These are phyloP conservation scores for Anabacerthia variegaticeps DNA, from an alignment of 2,797 vertebrate genomes.

Conservation along the genomic window DNA sequence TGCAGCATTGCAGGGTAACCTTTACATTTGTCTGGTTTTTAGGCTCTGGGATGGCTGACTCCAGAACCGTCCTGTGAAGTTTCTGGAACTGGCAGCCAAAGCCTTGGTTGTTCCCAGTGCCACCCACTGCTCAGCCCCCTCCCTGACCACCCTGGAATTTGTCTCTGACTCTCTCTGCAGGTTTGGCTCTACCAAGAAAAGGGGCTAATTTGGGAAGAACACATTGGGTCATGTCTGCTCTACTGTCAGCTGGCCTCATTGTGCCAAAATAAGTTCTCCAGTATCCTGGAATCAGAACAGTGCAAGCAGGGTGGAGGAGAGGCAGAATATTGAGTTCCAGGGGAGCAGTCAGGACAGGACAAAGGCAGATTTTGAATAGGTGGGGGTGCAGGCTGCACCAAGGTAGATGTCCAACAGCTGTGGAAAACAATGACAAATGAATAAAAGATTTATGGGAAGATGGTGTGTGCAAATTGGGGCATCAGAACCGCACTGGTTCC, in stretches of 20 bases:
- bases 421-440: slow-evolving; percentile 18
- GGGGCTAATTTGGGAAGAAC: neutral
- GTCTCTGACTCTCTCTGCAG: neutral
- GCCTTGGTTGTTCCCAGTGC: neutral
- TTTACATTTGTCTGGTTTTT: neutral
- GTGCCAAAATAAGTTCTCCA: neutral
- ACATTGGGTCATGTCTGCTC: neutral
- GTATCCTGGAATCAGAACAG: neutral
- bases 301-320: neutral
- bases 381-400: neutral
- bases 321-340: neutral
- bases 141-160: neutral
- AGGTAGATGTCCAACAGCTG: neutral
- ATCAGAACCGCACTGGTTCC: slow-evolving; percentile 6
- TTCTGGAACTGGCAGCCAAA: neutral
- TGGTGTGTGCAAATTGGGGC: neutral
- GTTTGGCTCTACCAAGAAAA: neutral
- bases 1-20: neutral
- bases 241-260: neutral
- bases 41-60: neutral
- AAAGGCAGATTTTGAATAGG: slow-evolving; percentile 7
- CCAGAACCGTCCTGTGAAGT: neutral
- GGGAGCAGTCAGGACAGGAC: neutral
- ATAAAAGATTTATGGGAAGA: slow-evolving; percentile 1
- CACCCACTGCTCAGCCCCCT: neutral